These are phyloP conservation scores for Dasyprocta punctata DNA, from an alignment of 2,113 vertebrate genomes.

Conservation along the genomic window DNA sequence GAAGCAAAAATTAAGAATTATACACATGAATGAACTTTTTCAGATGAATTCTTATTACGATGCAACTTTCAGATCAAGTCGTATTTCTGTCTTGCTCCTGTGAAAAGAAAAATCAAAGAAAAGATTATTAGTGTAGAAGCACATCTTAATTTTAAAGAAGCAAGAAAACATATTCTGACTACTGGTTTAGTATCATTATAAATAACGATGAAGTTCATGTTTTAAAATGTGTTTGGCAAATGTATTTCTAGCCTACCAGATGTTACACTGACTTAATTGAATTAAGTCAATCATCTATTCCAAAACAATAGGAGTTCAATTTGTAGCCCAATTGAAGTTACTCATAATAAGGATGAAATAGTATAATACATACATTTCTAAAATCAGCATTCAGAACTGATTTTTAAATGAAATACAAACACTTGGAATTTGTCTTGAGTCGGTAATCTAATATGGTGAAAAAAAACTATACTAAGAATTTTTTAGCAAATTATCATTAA, in stretches of 20 bases:
- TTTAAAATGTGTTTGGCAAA: constrained; percentile 37
- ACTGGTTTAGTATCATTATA: background rate
- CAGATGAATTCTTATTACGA: constrained; percentile 73
- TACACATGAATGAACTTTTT: constrained; percentile 78
- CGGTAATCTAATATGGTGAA: constrained; percentile 16
- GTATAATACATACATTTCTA: background rate
- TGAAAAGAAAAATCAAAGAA: constrained; percentile 64
- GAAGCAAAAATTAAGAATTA: constrained; percentile 79
- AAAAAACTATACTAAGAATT: background rate
- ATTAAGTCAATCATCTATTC: background rate
- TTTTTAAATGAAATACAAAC: constrained; percentile 27
- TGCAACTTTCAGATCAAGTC: constrained; percentile 71
- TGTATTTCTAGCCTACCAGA: background rate
- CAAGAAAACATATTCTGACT: constrained; percentile 4
- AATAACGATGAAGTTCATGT: background rate
- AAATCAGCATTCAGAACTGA: background rate
- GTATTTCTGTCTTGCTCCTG: constrained; percentile 84
- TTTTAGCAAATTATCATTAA: background rate
- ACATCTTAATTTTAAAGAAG: constrained; percentile 19
- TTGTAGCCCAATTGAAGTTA: background rate
- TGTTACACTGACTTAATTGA: background rate
- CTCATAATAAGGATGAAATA: background rate
- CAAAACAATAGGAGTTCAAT: constrained; percentile 11
- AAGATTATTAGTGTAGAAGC: constrained; percentile 44
- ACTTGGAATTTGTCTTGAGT: constrained; percentile 27